phyloP scores from a whole-genome alignment of 2,888 invertebrate genomes.

The Rhingia rostrata region DNA sequence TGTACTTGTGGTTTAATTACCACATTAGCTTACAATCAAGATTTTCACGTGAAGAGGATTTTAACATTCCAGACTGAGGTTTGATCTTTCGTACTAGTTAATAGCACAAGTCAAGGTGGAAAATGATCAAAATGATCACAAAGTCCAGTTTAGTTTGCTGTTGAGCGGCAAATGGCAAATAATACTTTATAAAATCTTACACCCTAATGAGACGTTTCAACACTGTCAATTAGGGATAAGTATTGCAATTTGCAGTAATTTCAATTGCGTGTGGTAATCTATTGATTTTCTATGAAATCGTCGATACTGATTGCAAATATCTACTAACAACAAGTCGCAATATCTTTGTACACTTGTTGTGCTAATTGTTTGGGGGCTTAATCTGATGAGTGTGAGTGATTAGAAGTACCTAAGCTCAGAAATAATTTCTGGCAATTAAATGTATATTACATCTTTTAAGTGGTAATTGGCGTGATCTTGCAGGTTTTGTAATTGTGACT shows the following conservation, averaged over 20 bases:
- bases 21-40: background rate
- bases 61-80: background rate
- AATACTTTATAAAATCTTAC: background rate
- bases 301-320: background rate
- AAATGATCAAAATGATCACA: background rate
- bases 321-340: background rate
- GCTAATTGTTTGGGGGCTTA: background rate
- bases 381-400: background rate
- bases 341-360: background rate
- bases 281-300: background rate
- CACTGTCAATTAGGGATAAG: background rate
- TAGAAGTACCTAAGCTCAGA: background rate
- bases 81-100: background rate
- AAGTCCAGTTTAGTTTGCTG: background rate
- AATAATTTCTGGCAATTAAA: conserved; percentile 2
- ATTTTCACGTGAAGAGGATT: background rate
- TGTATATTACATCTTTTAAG: background rate
- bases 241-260: background rate
- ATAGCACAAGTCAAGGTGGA: background rate
- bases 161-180: background rate
- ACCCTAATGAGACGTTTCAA: background rate
- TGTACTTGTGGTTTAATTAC: background rate
- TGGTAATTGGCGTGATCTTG: background rate
- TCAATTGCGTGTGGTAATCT: background rate
- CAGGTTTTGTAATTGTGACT: background rate